Conservation (phyloP, 1,140 invertebrate genomes). For the Tyrophagus putrescentiae region DNA sequence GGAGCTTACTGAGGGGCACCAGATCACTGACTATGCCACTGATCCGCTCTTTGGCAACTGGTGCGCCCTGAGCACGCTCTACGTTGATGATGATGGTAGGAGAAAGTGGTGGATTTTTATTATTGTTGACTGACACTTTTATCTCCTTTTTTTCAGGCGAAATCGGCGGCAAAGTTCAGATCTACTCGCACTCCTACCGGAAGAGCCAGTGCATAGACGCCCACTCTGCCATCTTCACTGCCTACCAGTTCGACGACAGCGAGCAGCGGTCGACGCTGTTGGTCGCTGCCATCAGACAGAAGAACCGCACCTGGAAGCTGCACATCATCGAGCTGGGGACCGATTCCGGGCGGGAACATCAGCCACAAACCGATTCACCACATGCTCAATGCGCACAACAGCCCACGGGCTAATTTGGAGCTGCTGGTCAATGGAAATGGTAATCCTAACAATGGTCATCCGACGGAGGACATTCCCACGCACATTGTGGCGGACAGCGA, state of each 20-base stretch:
- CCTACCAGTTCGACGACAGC: constrained; percentile 6
- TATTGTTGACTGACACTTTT: neutral
- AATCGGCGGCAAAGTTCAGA: constrained; percentile 9
- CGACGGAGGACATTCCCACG: constrained; percentile 9
- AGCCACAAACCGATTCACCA: neutral
- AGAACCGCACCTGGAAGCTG: neutral
- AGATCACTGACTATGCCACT: constrained; percentile 4
- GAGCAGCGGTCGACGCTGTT: neutral
- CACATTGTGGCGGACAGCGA: constrained; percentile 24
- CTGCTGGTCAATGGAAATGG: too few relatives aligned
- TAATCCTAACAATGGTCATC: neutral
- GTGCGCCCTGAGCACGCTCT: constrained; percentile 8
- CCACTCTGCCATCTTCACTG: neutral
- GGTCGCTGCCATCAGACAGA: neutral
- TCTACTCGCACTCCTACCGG: constrained; percentile 5
- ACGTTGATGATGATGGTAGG: constrained; percentile 15
- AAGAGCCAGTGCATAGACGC: constrained; percentile 15
- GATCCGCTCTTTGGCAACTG: neutral
- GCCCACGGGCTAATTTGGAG: too few relatives aligned
- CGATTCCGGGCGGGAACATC: neutral
- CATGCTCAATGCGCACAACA: neutral
- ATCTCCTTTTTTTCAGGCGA: constrained; percentile 3
- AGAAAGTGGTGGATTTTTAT: neutral
- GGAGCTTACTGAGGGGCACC: neutral
- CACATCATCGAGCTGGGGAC: constrained; percentile 14